These are phyloP conservation scores for Opisthograptis luteolata DNA, from an alignment of 2,888 invertebrate species.

Conservation along the genomic window DNA sequence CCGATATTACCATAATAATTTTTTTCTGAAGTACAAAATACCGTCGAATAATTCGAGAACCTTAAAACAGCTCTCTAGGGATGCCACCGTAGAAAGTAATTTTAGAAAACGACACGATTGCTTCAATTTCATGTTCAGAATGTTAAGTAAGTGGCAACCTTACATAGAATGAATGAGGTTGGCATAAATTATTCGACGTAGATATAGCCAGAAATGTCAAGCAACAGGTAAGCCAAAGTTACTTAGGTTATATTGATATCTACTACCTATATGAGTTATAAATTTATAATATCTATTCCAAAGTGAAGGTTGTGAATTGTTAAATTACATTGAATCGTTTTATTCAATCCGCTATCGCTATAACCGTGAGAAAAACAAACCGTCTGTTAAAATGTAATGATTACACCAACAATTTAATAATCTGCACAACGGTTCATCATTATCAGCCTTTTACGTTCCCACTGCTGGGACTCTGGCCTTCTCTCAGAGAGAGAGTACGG, in stretches of 20 bases:
- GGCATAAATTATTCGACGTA: conserved; percentile 10
- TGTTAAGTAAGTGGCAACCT: conserved; percentile 24
- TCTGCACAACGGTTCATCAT: too few species aligned
- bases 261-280: not conserved
- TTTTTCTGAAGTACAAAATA: conserved; percentile 11
- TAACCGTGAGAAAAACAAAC: too few species aligned
- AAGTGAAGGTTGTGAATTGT: too few species aligned
- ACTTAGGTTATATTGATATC: not conserved
- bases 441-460: too few species aligned
- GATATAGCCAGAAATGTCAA: conserved; percentile 10
- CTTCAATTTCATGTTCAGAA: conserved; percentile 26
- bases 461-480: too few species aligned
- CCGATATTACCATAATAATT: conserved; percentile 19
- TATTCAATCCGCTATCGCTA: too few species aligned
- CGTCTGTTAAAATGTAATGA: too few species aligned
- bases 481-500: too few species aligned
- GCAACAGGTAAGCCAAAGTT: conserved; percentile 17
- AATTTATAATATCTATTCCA: too few species aligned
- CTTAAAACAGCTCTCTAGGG: conserved; percentile 13
- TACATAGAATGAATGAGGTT: conserved; percentile 6
- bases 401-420: too few species aligned
- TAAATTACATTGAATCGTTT: too few species aligned
- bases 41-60: conserved; percentile 12
- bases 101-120: conserved; percentile 21
- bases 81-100: conserved; percentile 19